These are phyloP conservation scores for Coilia nasus DNA, from an alignment of 2,797 vertebrate species.

Conservation along the genomic window DNA sequence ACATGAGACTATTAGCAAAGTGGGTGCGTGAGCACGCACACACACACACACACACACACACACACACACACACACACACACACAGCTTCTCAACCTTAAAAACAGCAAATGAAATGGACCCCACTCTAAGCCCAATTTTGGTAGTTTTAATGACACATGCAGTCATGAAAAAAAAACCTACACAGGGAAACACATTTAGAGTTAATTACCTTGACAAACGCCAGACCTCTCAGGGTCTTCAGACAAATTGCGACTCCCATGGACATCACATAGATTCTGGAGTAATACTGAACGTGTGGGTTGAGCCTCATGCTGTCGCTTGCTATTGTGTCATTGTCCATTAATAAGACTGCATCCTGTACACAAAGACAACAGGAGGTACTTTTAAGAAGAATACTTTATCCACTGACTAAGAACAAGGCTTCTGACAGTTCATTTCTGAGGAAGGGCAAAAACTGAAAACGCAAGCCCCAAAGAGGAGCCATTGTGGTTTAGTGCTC, in stretches of 20 bases:
- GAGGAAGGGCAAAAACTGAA: not conserved
- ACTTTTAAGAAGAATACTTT: not conserved
- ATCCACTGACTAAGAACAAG: not conserved
- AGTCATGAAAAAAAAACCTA: not conserved
- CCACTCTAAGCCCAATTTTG: not conserved
- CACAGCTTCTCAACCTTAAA: too few species aligned
- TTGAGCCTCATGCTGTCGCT: slow-evolving; percentile 77
- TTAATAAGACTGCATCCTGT: slow-evolving; percentile 77
- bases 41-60: too few species aligned
- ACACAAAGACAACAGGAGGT: slow-evolving; percentile 19
- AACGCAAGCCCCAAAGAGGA: not conserved
- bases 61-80: too few species aligned
- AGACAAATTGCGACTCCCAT: slow-evolving; percentile 76
- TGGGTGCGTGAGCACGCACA: too few species aligned
- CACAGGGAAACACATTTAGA: not conserved
- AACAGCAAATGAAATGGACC: too few species aligned
- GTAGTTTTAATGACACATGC: not conserved
- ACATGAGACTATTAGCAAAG: too few species aligned
- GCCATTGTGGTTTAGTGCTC: not conserved
- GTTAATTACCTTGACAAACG: slow-evolving; percentile 80
- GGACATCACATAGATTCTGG: slow-evolving; percentile 73
- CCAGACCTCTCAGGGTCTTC: slow-evolving; percentile 77
- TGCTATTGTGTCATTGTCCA: slow-evolving; percentile 67
- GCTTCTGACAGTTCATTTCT: not conserved
- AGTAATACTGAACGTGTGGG: slow-evolving; percentile 76